phyloP scores from a whole-genome alignment of 2,888 invertebrate species.

The Paralinhomoeus sp. region DNA sequence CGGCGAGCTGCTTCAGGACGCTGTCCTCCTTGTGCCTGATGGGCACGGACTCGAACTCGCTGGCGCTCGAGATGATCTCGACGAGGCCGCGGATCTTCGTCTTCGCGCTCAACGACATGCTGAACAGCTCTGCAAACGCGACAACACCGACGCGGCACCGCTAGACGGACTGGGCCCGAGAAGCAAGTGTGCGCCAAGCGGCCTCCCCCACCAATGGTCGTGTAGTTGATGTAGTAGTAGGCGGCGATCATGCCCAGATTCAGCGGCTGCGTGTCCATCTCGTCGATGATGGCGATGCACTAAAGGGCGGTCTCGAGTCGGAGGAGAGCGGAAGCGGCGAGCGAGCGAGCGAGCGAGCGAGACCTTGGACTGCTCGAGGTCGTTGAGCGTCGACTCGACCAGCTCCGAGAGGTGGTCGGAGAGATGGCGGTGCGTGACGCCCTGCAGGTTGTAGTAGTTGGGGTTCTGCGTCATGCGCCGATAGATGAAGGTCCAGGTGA shows the following conservation, averaged over 20 bases:
- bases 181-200: neutral
- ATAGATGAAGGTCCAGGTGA: slow-evolving; percentile 97
- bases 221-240: slow-evolving; percentile 98
- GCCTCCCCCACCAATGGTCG: slow-evolving; percentile 54
- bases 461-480: slow-evolving; percentile 91
- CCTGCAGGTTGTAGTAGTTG: slow-evolving; percentile 89
- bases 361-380: slow-evolving; percentile 48
- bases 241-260: slow-evolving; percentile 99
- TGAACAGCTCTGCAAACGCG: slow-evolving; percentile 57
- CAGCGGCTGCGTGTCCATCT: slow-evolving; percentile 82
- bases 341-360: too few species aligned
- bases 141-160: too few species aligned
- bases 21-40: slow-evolving; percentile 80
- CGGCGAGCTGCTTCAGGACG: slow-evolving; percentile 40
- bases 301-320: too few species aligned
- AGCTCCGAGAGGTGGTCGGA: slow-evolving; percentile 94
- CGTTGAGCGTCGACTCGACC: slow-evolving; percentile 77
- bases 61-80: slow-evolving; percentile 91
- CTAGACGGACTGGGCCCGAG: too few species aligned
- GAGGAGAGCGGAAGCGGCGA: too few species aligned
- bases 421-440: slow-evolving; percentile 70
- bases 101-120: slow-evolving; percentile 78
- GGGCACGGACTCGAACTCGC: slow-evolving; percentile 78
- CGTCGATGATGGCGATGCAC: slow-evolving; percentile 89
- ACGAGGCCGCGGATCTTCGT: slow-evolving; percentile 87